Evolutionary conservation across 2,113 vertebrate genomes (phyloP).

Genomic region (Emydura subglobosa): DNA sequence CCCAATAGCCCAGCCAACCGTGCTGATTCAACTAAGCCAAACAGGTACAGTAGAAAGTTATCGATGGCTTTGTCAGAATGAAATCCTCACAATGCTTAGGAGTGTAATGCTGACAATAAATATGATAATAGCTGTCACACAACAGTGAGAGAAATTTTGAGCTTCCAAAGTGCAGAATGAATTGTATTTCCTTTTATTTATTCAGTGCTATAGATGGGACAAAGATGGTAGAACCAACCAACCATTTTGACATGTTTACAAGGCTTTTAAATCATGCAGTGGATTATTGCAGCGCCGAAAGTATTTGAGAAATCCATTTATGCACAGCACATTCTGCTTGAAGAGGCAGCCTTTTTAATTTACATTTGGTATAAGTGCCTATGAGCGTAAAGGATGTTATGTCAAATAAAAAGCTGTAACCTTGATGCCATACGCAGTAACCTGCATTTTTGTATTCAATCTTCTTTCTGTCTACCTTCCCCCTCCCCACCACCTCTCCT

Average conservation of each 20-base stretch:
- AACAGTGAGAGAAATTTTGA: constrained; percentile 83
- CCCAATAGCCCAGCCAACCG: neutral
- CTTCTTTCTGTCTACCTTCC: neutral
- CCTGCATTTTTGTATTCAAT: neutral
- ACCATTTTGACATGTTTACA: constrained; percentile 74
- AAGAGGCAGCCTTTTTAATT: constrained; percentile 68
- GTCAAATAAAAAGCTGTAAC: neutral
- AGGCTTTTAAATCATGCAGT: constrained; percentile 72
- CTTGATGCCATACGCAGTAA: neutral
- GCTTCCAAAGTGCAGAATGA: constrained; percentile 82
- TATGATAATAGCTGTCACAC: constrained; percentile 90
- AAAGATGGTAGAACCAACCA: constrained; percentile 75
- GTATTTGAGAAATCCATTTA: constrained; percentile 67
- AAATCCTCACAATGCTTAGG: constrained; percentile 80
- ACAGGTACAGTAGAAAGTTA: constrained; percentile 80
- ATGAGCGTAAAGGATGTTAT: neutral
- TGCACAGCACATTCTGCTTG: constrained; percentile 62
- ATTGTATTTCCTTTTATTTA: constrained; percentile 85
- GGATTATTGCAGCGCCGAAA: constrained; percentile 60
- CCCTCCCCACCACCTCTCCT: neutral
- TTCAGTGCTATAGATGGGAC: constrained; percentile 77
- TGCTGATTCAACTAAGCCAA: constrained; percentile 65
- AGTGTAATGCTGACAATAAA: constrained; percentile 88
- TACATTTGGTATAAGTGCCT: constrained; percentile 44
- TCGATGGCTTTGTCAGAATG: constrained; percentile 88